phyloP scores from a whole-genome alignment of 2,113 vertebrate species.

The Promerops cafer region DNA sequence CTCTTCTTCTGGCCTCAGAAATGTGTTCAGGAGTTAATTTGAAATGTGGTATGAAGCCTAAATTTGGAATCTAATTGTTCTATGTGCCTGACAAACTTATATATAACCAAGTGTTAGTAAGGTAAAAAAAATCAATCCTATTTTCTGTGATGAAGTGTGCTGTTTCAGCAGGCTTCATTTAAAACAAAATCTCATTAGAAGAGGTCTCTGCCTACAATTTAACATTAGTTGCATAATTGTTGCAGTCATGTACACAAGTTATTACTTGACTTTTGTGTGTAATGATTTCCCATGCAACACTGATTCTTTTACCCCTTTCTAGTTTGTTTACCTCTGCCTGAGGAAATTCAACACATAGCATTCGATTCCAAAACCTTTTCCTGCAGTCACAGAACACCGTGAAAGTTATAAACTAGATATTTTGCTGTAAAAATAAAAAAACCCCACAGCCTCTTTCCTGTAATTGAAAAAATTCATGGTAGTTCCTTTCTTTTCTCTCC shows the following conservation, averaged over 20 bases:
- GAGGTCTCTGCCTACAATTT: neutral
- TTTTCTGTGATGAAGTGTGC: neutral
- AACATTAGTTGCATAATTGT: neutral
- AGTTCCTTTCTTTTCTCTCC: neutral
- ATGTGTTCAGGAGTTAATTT: neutral
- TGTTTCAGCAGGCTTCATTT: neutral
- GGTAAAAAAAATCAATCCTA: neutral
- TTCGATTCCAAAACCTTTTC: neutral
- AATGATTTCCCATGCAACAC: neutral
- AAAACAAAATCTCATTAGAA: neutral
- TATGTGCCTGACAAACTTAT: neutral
- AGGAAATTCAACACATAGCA: neutral
- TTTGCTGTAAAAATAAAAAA: neutral
- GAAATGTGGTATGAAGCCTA: neutral
- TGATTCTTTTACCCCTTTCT: neutral
- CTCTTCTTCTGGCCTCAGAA: neutral
- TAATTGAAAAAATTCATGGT: neutral
- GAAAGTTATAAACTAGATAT: neutral
- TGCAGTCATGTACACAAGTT: neutral
- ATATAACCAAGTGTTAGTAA: neutral
- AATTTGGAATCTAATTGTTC: neutral
- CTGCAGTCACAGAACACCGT: neutral
- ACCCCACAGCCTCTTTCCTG: rapidly evolving
- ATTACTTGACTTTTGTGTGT: neutral
- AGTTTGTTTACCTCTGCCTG: neutral